Evolutionary conservation across 2,113 vertebrate genomes (phyloP).

Genomic region (Lucifuga dentata): DNA sequence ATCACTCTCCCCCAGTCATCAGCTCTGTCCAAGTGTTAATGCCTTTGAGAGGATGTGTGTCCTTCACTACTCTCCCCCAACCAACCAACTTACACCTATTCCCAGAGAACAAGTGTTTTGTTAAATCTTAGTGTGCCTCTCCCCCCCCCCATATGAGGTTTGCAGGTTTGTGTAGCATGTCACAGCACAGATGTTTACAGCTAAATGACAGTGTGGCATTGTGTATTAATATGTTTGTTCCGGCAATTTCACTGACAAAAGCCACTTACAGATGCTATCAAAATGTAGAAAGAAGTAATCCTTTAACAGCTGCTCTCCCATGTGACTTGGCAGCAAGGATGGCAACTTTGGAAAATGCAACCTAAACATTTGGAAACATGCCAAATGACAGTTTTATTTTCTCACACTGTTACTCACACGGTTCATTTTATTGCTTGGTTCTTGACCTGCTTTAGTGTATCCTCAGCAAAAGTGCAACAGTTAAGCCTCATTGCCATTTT

Average conservation of each 20-base stretch:
- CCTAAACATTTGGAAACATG: constrained; percentile 19
- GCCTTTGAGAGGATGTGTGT: constrained; percentile 96
- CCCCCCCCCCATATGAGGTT: constrained; percentile 24
- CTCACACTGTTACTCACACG: constrained; percentile 5
- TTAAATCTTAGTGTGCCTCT: constrained; percentile 74
- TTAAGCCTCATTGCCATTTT: constrained; percentile 48
- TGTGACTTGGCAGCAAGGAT: constrained; percentile 77
- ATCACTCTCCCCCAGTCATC: constrained; percentile 95
- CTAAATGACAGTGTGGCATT: constrained; percentile 88
- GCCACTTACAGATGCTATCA: constrained; percentile 89
- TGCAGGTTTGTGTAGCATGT: no score
- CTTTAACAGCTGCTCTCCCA: constrained; percentile 88
- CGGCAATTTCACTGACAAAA: constrained; percentile 87
- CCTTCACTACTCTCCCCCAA: constrained; percentile 77
- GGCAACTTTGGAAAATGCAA: constrained; percentile 15
- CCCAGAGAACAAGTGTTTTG: constrained; percentile 93
- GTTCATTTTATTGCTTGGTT: constrained; percentile 29
- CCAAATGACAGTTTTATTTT: constrained; percentile 29
- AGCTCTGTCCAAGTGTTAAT: constrained; percentile 96
- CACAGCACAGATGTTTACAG: constrained; percentile 84
- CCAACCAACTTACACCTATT: constrained; percentile 85
- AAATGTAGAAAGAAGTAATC: constrained; percentile 85
- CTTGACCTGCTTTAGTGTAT: constrained; percentile 29
- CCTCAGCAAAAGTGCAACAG: constrained; percentile 50
- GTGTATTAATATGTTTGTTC: constrained; percentile 91